Evolutionary conservation across 2,888 invertebrate species (phyloP), one percentile per base, ranked within the genome.

Genomic region (Ferdinandea cuprea): DNA sequence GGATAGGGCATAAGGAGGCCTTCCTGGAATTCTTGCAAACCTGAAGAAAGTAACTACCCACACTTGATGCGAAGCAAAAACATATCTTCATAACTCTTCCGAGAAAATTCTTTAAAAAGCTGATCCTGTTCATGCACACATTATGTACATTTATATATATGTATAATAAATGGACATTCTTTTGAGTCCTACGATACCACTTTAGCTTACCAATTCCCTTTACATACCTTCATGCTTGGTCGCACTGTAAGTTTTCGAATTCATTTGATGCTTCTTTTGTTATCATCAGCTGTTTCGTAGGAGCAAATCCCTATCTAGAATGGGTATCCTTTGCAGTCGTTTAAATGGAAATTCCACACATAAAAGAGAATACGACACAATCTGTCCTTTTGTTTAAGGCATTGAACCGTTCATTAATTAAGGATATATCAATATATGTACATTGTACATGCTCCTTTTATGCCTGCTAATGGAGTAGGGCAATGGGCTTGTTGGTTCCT

Each of bases 331-430:
- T 9, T 17, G 19, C 3, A 44, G 17, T 19, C 19, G 19, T 21
- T 44, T 44, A 3, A 9, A 11, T 3, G 5, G 19, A 11, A 21
- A 5, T 44, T 44, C 44, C 44, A 17, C 9, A 19, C 17, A 19
- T 44, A 44, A 44, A 44, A 19, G 44, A 13, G 15, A 40, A 40
- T 7, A 15, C 13, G 1, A 40, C 19, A 61, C 48, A 73, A 79
- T 73, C 61, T 79, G 54, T 9, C 48, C 54, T 54, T 54, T 61
- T 54, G 30, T 56, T 68, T 48, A 63, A 54, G 28, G 65, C 48
- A 73, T 56, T 63, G 54, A 73, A 79, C 73, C 74, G 56, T 68
- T 61, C 79, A 68, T 80, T 74, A 80, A 80, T 80, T 80, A 74
- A 66, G 61, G 46, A 46, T 72, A 79, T 72, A 56, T 68, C 48